Evolutionary conservation across 2,797 vertebrate genomes (phyloP), one percentile per base, ranked within the genome.

Genomic region (Arremon aurantiirostris): DNA sequence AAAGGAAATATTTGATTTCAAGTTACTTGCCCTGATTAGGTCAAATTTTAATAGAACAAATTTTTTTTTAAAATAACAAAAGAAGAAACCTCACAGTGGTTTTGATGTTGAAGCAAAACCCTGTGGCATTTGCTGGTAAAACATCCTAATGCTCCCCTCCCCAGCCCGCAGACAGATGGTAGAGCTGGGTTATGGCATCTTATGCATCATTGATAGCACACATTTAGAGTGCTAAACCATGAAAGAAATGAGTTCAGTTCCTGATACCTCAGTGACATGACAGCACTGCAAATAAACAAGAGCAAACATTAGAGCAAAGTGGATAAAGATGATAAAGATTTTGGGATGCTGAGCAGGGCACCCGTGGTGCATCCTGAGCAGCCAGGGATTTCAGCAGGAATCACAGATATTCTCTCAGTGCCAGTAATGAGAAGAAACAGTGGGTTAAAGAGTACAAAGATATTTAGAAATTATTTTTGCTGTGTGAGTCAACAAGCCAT

Each of bases 401-500:
- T 20, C 70, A 64, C 86, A 77, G 65, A 87, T 52, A 35, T 46
- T n/a, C 32, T 83, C 76, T 63, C 79, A 70, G 75, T 34, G 57
- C 16, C 61, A 53, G 22, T 83, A 92, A 94, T 47, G 76, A 79
- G 84, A 72, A 93, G 84, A 89, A 96, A 66, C 92, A 88, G 89
- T 60, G 49, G 56, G 34, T 78, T 72, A 72, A 90, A 63, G 32
- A 61, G 42, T 56, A 69, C 14, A 76, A 34, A 46, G 47, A 85
- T 42, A 90, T 93, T 87, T 83, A 89, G 78, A 93, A 73, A 83
- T 78, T 59, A 42, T 73, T 73, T 61, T 69, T 64, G 10, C 66
- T 78, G 32, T 44, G 63, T 32, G 61, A 93, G 17, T 91, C 89
- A 96, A 86, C 76, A 94, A 90, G 30, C 41, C 90, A n/a, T 9